These are phyloP conservation scores for Sphinx pinastri DNA, from an alignment of 2,888 invertebrate species.

Conservation along the genomic window DNA sequence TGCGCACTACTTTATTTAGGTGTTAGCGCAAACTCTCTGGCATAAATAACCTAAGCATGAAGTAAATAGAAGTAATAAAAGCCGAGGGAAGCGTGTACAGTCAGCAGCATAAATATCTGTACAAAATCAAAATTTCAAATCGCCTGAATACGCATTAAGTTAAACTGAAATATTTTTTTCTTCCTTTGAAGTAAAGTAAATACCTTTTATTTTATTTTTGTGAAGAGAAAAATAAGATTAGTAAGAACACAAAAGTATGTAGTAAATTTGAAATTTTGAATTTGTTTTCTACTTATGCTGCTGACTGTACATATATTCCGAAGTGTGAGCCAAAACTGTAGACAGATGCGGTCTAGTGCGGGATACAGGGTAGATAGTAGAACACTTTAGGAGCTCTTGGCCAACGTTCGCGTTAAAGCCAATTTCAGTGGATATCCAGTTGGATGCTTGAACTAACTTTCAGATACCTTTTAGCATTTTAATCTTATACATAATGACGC, in stretches of 20 bases:
- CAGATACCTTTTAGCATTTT: constrained; percentile 43
- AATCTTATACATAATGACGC: constrained; percentile 39
- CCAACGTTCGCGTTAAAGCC: constrained; percentile 33
- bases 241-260: no score
- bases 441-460: constrained; percentile 35
- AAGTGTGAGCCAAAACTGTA: constrained; percentile 16
- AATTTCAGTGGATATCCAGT: constrained; percentile 35
- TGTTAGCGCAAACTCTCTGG: neutral
- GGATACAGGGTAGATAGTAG: constrained; percentile 19
- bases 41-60: constrained; percentile 7
- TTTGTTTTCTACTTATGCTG: no score
- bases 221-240: no score
- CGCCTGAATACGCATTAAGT: no score
- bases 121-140: no score
- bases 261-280: no score
- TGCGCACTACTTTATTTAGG: constrained; percentile 9
- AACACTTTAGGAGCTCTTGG: constrained; percentile 22
- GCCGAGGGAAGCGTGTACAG: constrained; percentile 1
- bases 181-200: no score
- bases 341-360: constrained; percentile 31
- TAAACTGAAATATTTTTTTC: no score
- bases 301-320: constrained; percentile 9
- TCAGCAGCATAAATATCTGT: no score
- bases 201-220: no score
- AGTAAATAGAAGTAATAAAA: constrained; percentile 20